Evolutionary conservation across 1,140 invertebrate genomes (phyloP).

Genomic region (Acromyrmex charruanus): DNA sequence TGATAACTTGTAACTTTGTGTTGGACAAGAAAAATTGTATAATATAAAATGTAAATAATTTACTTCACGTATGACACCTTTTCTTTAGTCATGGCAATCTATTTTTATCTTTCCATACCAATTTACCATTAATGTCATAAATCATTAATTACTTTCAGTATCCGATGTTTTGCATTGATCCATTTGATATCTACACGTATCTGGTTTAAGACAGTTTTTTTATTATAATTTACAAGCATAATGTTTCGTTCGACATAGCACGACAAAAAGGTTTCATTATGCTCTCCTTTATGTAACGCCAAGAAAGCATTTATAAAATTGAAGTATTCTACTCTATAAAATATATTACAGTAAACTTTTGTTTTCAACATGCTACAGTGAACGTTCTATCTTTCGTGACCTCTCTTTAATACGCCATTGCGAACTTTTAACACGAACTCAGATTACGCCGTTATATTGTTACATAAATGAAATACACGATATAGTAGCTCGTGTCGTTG

Average conservation of each 20-base stretch:
- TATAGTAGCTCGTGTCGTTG: constrained; percentile 59
- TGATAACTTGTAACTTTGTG: neutral
- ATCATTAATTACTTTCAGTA: neutral
- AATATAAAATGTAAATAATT: neutral
- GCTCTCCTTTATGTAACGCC: neutral
- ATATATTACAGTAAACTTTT: neutral
- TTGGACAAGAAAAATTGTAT: neutral
- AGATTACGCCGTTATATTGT: constrained; percentile 64
- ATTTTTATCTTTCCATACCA: neutral
- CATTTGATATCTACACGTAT: neutral
- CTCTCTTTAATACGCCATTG: neutral
- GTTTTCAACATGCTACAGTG: neutral
- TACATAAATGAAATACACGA: constrained; percentile 53
- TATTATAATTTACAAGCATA: neutral
- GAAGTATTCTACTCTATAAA: neutral
- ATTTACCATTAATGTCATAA: neutral
- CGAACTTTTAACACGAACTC: constrained; percentile 47
- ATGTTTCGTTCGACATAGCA: neutral
- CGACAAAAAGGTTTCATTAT: constrained; percentile 12
- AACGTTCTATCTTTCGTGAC: neutral
- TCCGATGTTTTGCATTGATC: neutral
- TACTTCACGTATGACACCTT: neutral
- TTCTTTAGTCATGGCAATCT: neutral
- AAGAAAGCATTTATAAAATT: neutral
- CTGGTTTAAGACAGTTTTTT: neutral